Base-by-base conservation (phyloP, 2,113 vertebrate species). In the Leptobrachium leishanense region DNA sequence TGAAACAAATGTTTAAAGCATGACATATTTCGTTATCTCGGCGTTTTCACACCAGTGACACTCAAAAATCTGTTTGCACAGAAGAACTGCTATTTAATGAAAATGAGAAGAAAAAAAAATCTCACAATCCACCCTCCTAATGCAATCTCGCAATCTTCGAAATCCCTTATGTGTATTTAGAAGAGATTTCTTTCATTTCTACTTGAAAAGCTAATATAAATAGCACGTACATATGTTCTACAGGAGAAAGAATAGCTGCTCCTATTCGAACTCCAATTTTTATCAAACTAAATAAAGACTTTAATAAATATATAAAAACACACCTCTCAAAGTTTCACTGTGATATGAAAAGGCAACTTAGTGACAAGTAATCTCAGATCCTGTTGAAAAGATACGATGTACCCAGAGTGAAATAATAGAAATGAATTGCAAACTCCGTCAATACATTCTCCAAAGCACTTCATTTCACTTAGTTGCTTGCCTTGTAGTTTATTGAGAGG, bases 1-100 rank as follows among this genome's bases (percentile, higher is more conserved):
- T 43, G 31, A 53, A 72, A 71, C 68, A 64, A 63, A 72, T 72
- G 59, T 72, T 79, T 72, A 79, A 79, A 72, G 77, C 77, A 65
- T 65, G 39, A 72, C 68, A 72, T 65, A 72, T 72, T 66, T 57
- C 20, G 68, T 64, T 72, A 65, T 71, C 57, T 53, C 50, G 20
- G 65, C 57, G 12, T 43, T 64, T 71, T 78, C 13, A 71, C 68
- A 59, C 64, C 39, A 42, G 3, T 71, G 9, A 39, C 55, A 40
- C 68, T 62, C 5, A 44, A 13, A 71, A 71, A 57, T 68, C 66
- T 68, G 66, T 76, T 31, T 68, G 44, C 50, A 67, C 54, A 10
- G 74, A 50, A 46, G 44, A 12, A 41, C 11, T 13, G 10, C 13
- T 39, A 53, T 67, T 68, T 67, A 41, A 55, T 55, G 11, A 46